These are phyloP conservation scores for Indicator indicator DNA, from an alignment of 2,113 vertebrate genomes.

Conservation along the genomic window DNA sequence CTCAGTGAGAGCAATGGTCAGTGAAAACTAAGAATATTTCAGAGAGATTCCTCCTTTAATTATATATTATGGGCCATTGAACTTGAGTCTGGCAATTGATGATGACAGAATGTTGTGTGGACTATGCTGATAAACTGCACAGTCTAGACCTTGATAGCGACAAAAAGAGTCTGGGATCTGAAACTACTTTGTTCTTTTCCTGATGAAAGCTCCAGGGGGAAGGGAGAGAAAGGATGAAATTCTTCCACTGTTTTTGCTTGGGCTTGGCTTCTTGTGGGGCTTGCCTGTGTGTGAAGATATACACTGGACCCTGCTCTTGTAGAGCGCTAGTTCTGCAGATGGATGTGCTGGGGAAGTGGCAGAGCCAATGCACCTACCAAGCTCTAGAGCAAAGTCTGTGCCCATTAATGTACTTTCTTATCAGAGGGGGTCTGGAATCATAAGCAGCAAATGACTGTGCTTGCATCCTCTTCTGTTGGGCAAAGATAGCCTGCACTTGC, in stretches of 20 bases:
- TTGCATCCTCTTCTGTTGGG: neutral
- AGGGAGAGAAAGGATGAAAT: neutral
- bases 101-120: neutral
- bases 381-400: neutral
- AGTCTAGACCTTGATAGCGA: neutral
- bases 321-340: neutral
- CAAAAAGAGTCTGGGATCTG: neutral
- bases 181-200: neutral
- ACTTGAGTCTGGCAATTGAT: neutral
- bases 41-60: neutral
- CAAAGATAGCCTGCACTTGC: accelerated
- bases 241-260: neutral
- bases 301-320: neutral
- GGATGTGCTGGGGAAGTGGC: neutral
- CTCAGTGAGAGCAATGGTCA: neutral
- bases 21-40: neutral
- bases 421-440: accelerated
- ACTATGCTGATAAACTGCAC: neutral
- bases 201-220: neutral
- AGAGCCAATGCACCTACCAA: neutral
- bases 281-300: accelerated
- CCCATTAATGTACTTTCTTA: accelerated
- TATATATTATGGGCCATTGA: accelerated
- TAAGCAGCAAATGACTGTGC: accelerated
- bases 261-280: neutral